A percentile compares a stretch with the other conserved stretches of the same genome.
Evolutionary conservation across 2,888 invertebrate species (phyloP).

Genomic region (Nomada goodeniana): DNA sequence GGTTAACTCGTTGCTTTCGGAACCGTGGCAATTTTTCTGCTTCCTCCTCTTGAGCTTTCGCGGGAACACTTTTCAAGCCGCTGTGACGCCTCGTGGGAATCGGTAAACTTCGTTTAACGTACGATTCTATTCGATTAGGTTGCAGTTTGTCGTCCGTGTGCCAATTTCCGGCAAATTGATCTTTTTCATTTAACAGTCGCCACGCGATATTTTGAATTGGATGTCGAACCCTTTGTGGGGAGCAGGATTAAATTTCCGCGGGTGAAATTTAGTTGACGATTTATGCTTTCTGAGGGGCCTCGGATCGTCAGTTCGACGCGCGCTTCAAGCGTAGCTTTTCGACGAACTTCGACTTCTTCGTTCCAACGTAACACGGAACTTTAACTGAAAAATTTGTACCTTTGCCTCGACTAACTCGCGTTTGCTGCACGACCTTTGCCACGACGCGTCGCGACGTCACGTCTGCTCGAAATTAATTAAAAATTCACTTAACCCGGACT

Average conservation of each 20-base stretch:
- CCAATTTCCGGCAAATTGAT: neutral
- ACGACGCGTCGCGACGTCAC: no score
- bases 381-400: no score
- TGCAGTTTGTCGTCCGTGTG: neutral
- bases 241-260: neutral
- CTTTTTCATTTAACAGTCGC: neutral
- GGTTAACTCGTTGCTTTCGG: constrained; percentile 29
- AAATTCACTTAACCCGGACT: no score
- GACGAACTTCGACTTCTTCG: no score
- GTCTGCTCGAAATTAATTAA: no score
- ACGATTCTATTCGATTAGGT: neutral
- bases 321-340: no score
- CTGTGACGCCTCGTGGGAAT: neutral
- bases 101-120: constrained; percentile 3
- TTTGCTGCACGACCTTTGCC: no score
- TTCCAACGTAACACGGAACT: no score
- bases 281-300: neutral
- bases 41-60: neutral
- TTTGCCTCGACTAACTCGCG: no score
- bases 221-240: no score
- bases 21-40: constrained; percentile 30
- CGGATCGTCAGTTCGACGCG: neutral
- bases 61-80: constrained; percentile 9
- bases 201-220: no score
- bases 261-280: neutral